A percentile compares a stretch with the other conserved stretches of the same genome.
Conservation (phyloP, 1,140 invertebrate genomes). For the Cephus cinctus region DNA sequence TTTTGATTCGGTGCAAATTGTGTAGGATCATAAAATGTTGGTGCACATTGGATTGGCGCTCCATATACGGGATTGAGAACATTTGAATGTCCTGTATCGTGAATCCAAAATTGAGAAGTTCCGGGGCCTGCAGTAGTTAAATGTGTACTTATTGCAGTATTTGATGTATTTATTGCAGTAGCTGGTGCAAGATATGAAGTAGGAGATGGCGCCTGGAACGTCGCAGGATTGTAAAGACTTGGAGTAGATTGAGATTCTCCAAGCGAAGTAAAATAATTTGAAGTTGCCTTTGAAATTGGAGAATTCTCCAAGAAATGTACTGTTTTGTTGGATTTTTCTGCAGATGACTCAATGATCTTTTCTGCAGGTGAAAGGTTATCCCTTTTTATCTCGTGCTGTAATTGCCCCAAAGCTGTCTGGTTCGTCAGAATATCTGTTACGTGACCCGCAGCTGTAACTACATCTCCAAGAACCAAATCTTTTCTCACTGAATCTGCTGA, state of each 20-base stretch:
- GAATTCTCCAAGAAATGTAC: too few relatives aligned
- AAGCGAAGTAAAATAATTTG: too few relatives aligned
- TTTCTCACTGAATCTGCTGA: too few relatives aligned
- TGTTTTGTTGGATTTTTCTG: too few relatives aligned
- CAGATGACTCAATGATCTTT: too few relatives aligned
- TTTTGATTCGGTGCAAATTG: conserved; percentile 22
- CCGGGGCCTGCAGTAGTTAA: conserved; percentile 3
- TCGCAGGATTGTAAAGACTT: not conserved
- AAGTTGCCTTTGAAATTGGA: too few relatives aligned
- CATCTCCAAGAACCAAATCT: too few relatives aligned
- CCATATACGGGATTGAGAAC: conserved; percentile 14
- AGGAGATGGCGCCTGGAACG: not conserved
- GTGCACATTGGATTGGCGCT: conserved; percentile 5
- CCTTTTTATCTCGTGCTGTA: conserved; percentile 21
- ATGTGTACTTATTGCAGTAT: not conserved
- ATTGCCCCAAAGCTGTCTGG: not conserved
- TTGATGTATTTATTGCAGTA: too few relatives aligned
- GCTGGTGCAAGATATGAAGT: too few relatives aligned
- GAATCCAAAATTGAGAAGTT: not conserved
- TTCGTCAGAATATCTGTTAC: not conserved
- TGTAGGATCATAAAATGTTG: conserved; percentile 35
- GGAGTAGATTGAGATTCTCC: not conserved
- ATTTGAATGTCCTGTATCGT: too few relatives aligned
- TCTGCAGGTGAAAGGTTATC: conserved; percentile 22
- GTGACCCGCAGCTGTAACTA: too few relatives aligned